Percentiles rank a stretch among this genome's conserved stretches.
These are phyloP conservation scores for Acrocyrtus sp. DNA, from an alignment of 2,888 invertebrate species.

Conservation along the genomic window DNA sequence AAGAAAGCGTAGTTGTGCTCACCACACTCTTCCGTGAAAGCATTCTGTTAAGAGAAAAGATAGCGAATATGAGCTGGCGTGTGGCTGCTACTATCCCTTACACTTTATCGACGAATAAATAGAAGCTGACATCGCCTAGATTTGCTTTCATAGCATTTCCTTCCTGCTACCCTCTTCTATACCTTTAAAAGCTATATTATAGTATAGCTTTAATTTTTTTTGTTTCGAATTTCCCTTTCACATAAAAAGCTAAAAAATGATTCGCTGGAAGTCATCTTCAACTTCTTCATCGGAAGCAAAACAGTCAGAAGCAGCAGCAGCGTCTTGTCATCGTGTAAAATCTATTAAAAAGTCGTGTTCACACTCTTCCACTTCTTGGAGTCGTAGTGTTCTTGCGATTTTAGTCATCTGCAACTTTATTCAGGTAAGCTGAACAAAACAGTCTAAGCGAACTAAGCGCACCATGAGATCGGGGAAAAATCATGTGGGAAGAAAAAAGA, in stretches of 20 bases:
- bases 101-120: not conserved
- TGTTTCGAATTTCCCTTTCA: constrained; percentile 11
- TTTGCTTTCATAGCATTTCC: not conserved
- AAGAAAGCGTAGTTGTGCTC: too few relatives aligned
- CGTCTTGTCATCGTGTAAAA: not conserved
- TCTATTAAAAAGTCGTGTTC: constrained; percentile 17
- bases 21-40: too few relatives aligned
- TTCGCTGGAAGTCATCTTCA: constrained; percentile 37
- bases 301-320: constrained; percentile 4
- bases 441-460: too few relatives aligned
- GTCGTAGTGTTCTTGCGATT: constrained; percentile 29
- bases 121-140: not conserved
- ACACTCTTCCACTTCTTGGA: not conserved
- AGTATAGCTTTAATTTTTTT: constrained; percentile 27
- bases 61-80: constrained; percentile 44
- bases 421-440: too few relatives aligned
- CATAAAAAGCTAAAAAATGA: constrained; percentile 41
- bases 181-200: not conserved
- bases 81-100: constrained; percentile 3
- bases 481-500: not conserved
- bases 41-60: not conserved
- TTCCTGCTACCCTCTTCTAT: not conserved
- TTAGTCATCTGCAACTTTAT: constrained; percentile 49
- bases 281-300: not conserved
- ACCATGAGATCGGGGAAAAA: not conserved